Evolutionary conservation across 2,797 vertebrate genomes (phyloP), one percentile per base, ranked within the genome.

Genomic region (Psittacula echo): DNA sequence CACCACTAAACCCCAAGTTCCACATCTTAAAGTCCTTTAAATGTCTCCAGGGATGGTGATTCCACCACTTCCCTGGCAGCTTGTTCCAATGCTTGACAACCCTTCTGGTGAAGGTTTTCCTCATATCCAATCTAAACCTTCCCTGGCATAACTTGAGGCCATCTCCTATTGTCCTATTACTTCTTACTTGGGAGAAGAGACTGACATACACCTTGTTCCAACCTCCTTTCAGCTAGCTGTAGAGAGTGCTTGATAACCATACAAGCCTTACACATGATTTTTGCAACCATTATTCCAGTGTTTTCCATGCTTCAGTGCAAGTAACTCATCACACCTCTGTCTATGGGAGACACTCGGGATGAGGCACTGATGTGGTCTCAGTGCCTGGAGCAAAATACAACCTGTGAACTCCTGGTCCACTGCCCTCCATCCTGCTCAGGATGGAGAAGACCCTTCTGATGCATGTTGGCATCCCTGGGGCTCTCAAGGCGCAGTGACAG

Each of bases 51-150:
- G 22, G 20, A 60, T 5, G 17, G 44, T 6, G 32, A 41, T 18
- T 32, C 74, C 2, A 24, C 6, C 41, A 7, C 14, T 53, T 30
- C 44, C 47, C 47, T 48, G 39, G 20, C 26, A 71, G 5, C 12
- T 50, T 51, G 8, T 7, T 50, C 41, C 65, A n/a, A 10, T 2
- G 6, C 6, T 37, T 45, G 17, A 42, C 0, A 7, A 39, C 3
- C 11, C 11, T 81, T 39, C 24, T 4, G 4, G 11, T 15, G 21
- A 70, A 70, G 3, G 42, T 29, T 19, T 13, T 70, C 74, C 44
- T 45, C 19, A 67, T 11, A 32, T 21, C 29, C 44, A 79, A 22
- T 1, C 44, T 30, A 50, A 85, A 42, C 23, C 8, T 79, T 19
- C 20, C 21, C 58, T 65, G 16, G 6, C 0, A 1, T 17, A 56